Evolutionary conservation across 2,797 vertebrate genomes (phyloP), one percentile per base, ranked within the genome.

Genomic region (Allobates femoralis): DNA sequence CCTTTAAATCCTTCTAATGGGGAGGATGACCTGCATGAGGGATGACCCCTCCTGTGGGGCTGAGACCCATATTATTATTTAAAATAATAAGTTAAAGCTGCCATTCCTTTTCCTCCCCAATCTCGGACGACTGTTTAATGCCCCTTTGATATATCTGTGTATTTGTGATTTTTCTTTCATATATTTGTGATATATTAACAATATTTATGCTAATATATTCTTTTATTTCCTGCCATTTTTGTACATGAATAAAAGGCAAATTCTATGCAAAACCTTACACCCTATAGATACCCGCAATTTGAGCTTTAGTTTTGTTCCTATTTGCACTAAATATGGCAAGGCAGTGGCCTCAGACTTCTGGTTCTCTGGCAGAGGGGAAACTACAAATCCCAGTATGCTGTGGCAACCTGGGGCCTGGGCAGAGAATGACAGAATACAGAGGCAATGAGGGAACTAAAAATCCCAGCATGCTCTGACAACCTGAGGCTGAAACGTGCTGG

Each of bases 181-280:
- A 73, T 41, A 46, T 46, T 46, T 21, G 5, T 16, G 8, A 12
- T 71, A 71, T 46, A 46, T 53, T 76, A 21, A 15, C 30, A 21
- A 23, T 77, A 77, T 51, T 55, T 53, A 30, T 28, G 10, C 2
- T 32, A 77, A 56, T 32, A 77, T 77, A 21, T 76, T 21, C 50
- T 51, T 28, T 30, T n/a, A 53, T 55, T 53, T 55, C 26, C 73
- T 28, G 46, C 50, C 1, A 50, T 53, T 75, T 53, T 82, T 71
- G 80, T 30, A 71, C 50, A 56, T 56, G 18, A 56, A 55, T 77
- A 30, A 64, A 50, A 21, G n/a, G 26, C 26, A 66, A 66, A 81
- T 46, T 32, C 66, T 82, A 82, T 82, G 80, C 80, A 82, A 56
- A 71, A 53, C 80, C 51, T 71, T 56, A 34, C 32, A 19, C 71